Percentiles rank a stretch among this genome's conserved stretches.
Evolutionary conservation across 2,797 vertebrate genomes (phyloP).

Genomic region (Enteromius viviparus): DNA sequence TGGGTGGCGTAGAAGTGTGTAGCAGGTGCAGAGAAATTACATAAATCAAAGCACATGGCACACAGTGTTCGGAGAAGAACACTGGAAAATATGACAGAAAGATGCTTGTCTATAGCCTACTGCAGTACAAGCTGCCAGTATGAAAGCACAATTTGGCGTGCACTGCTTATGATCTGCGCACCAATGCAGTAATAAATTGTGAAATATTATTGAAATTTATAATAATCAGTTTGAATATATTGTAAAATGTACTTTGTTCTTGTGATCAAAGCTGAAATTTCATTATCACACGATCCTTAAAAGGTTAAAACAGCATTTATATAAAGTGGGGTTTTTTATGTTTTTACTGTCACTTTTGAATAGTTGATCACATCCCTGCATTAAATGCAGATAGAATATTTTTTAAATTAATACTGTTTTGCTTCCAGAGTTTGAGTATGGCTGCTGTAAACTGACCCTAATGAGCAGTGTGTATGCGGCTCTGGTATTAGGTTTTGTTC

Average conservation of each 20-base stretch:
- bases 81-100: too few species aligned
- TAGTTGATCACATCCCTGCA: not conserved
- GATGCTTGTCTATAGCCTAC: too few species aligned
- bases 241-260: not conserved
- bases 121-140: too few species aligned
- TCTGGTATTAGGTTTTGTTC: constrained; percentile 25
- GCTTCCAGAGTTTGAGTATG: not conserved
- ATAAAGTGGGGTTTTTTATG: not conserved
- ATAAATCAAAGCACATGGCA: too few species aligned
- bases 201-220: not conserved
- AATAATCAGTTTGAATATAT: not conserved
- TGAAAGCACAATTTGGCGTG: too few species aligned
- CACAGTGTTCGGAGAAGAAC: too few species aligned
- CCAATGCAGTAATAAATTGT: not conserved
- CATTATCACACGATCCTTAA: not conserved
- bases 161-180: too few species aligned
- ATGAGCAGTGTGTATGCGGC: constrained; percentile 15
- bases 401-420: not conserved
- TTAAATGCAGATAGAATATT: not conserved
- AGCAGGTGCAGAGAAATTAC: too few species aligned
- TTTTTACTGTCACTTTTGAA: not conserved
- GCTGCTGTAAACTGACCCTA: not conserved
- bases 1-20: too few species aligned
- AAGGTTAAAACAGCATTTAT: not conserved
- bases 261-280: not conserved